Conservation (phyloP, 2,888 invertebrate genomes). For the Bombylius major region DNA sequence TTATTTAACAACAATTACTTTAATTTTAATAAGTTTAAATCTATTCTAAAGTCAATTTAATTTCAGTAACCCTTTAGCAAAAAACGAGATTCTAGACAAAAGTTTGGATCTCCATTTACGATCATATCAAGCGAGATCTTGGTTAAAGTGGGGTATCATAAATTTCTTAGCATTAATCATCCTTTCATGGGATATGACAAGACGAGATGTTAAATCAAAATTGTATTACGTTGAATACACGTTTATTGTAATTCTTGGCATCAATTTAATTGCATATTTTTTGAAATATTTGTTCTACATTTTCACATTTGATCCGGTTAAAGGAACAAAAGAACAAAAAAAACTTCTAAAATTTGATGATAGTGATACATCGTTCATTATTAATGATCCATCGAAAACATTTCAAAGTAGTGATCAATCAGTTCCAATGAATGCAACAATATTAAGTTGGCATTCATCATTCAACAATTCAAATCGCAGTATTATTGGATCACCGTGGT, state of each 20-base stretch:
- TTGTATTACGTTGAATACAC: slow-evolving; percentile 38
- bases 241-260: slow-evolving; percentile 33
- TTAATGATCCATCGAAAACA: slow-evolving; percentile 5
- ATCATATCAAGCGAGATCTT: slow-evolving; percentile 22
- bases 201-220: slow-evolving; percentile 12
- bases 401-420: neutral
- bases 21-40: no score
- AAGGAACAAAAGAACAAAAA: slow-evolving; percentile 40
- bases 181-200: no score
- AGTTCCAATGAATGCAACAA: slow-evolving; percentile 21
- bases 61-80: slow-evolving; percentile 22
- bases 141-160: slow-evolving; percentile 30
- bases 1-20: no score
- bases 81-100: slow-evolving; percentile 20
- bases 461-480: slow-evolving; percentile 25
- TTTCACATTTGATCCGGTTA: slow-evolving; percentile 34
- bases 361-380: slow-evolving; percentile 26
- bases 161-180: slow-evolving; percentile 14
- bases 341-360: slow-evolving; percentile 41
- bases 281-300: slow-evolving; percentile 37
- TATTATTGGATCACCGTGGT: slow-evolving; percentile 23
- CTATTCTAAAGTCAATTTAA: no score
- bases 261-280: slow-evolving; percentile 43
- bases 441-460: slow-evolving; percentile 36
- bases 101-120: slow-evolving; percentile 25